Evolutionary conservation across 1,140 invertebrate species (phyloP).

Genomic region (Cotesia glomerata): DNA sequence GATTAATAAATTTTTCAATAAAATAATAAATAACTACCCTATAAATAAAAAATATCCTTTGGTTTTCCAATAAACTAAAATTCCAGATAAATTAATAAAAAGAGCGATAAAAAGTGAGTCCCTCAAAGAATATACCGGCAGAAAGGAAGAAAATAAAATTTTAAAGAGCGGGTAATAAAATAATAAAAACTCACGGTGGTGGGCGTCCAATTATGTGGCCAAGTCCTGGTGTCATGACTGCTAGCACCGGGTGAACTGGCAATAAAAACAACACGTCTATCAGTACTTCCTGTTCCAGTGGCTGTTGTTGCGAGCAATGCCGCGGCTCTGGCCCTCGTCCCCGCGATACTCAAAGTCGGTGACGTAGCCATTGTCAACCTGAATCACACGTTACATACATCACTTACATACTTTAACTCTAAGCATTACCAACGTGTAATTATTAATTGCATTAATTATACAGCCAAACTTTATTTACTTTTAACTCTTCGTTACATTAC

Average conservation of each 20-base stretch:
- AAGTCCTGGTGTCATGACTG: constrained; percentile 57
- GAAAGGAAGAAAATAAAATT: too few relatives aligned
- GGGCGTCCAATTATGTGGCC: constrained; percentile 62
- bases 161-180: too few relatives aligned
- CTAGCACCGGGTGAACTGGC: constrained; percentile 50
- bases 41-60: background rate
- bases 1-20: too few relatives aligned
- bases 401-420: constrained; percentile 6
- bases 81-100: too few relatives aligned
- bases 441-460: constrained; percentile 6
- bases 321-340: constrained; percentile 52
- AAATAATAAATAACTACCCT: background rate
- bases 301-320: constrained; percentile 56
- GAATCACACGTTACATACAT: background rate
- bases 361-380: constrained; percentile 54
- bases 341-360: constrained; percentile 55
- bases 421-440: constrained; percentile 9
- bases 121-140: too few relatives aligned
- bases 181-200: constrained; percentile 49
- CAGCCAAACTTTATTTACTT: too few relatives aligned
- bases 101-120: too few relatives aligned
- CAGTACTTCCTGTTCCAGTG: constrained; percentile 50
- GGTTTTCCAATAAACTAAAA: too few relatives aligned
- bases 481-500: too few relatives aligned
- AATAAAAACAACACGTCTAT: constrained; percentile 58